These are phyloP conservation scores for Limnephilus lunatus DNA, from an alignment of 2,888 invertebrate species.

Conservation along the genomic window DNA sequence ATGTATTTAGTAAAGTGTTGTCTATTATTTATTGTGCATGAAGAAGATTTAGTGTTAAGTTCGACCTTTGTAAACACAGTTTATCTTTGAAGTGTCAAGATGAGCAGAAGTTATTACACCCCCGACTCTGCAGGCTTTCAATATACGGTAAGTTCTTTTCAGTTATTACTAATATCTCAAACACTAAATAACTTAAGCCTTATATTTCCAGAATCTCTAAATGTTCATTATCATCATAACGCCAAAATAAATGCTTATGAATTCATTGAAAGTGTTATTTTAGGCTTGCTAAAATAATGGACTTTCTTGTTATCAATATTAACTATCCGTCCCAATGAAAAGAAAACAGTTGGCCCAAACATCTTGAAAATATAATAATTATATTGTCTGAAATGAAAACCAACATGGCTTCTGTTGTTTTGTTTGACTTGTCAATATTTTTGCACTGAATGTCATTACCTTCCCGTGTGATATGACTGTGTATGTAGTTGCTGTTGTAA, in stretches of 20 bases:
- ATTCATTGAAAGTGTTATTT: background rate
- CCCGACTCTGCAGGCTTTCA: slow-evolving; percentile 59
- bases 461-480: background rate
- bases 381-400: background rate
- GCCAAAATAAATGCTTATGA: background rate
- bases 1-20: slow-evolving; percentile 1
- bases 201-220: background rate
- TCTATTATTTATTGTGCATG: slow-evolving; percentile 9
- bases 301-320: background rate
- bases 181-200: background rate
- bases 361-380: background rate
- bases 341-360: background rate
- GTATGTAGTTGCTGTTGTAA: background rate
- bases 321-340: no score
- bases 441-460: background rate
- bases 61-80: background rate
- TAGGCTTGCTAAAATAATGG: background rate
- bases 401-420: background rate
- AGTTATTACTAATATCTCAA: background rate
- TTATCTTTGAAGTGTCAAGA: slow-evolving; percentile 43
- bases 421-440: background rate
- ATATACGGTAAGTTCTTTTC: slow-evolving; percentile 60
- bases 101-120: slow-evolving; percentile 64
- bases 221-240: background rate
- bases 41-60: slow-evolving; percentile 2